A percentile compares a stretch with the other conserved stretches of the same genome.
phyloP scores from a whole-genome alignment of 2,888 invertebrate species.

The Polydrusus pterygomalis region DNA sequence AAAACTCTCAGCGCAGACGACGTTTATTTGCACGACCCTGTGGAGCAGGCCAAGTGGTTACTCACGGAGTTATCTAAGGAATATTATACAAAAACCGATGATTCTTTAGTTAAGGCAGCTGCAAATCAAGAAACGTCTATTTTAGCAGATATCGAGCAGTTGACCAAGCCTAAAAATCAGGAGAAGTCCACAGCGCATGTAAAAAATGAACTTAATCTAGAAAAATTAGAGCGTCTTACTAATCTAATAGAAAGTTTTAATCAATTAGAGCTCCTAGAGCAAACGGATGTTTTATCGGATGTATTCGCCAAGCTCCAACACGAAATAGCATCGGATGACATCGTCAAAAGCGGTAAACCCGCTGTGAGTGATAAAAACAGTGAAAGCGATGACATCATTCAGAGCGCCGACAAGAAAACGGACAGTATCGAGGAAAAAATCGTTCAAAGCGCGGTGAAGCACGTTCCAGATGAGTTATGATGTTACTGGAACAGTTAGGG shows the following conservation, averaged over 20 bases:
- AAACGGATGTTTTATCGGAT: conserved; percentile 55
- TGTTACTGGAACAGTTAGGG: conserved; percentile 29
- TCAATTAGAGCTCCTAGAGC: conserved; percentile 55
- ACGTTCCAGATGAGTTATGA: conserved; percentile 52
- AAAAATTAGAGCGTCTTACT: conserved; percentile 58
- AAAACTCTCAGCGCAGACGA: conserved; percentile 67
- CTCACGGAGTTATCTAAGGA: conserved; percentile 67
- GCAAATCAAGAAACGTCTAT: conserved; percentile 54
- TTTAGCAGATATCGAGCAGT: conserved; percentile 59
- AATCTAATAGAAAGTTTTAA: conserved; percentile 60
- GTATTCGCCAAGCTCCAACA: conserved; percentile 55
- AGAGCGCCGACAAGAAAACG: conserved; percentile 37
- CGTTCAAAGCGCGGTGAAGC: conserved; percentile 37
- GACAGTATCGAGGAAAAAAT: conserved; percentile 41
- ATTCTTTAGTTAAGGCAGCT: conserved; percentile 63
- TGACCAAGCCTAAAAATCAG: conserved; percentile 42
- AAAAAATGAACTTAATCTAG: conserved; percentile 36
- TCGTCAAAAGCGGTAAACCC: conserved; percentile 56
- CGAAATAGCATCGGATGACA: conserved; percentile 54
- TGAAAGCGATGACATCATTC: conserved; percentile 1
- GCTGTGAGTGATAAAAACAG: conserved; percentile 33
- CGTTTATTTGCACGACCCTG: conserved; percentile 63
- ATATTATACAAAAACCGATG: conserved; percentile 65
- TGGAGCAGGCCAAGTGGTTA: conserved; percentile 69
- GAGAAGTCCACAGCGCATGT: conserved; percentile 38